These are phyloP conservation scores for Macropus fuliginosus DNA, from an alignment of 2,797 vertebrate species.

Conservation along the genomic window DNA sequence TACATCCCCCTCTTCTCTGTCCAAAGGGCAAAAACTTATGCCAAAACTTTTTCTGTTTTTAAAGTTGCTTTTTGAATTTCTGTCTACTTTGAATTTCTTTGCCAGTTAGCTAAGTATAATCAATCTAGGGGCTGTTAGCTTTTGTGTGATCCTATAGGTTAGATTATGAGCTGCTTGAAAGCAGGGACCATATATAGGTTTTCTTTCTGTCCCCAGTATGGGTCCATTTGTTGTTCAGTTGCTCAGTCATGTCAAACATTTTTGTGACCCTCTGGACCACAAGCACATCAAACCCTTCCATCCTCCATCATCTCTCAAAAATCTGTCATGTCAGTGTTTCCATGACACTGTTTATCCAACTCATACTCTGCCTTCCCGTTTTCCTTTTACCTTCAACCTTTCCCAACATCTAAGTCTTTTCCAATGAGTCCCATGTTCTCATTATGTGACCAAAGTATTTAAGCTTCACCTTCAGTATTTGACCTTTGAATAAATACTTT, in stretches of 20 bases:
- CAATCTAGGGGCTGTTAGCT: not conserved
- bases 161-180: not conserved
- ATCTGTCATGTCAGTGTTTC: not conserved
- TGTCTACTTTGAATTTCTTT: not conserved
- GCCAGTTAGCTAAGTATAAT: not conserved
- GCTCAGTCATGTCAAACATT: not conserved
- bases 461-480: not conserved
- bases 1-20: not conserved
- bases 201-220: not conserved
- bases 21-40: not conserved
- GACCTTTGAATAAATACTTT: not conserved
- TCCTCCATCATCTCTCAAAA: not conserved
- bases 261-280: not conserved
- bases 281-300: not conserved
- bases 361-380: not conserved
- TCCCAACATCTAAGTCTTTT: not conserved
- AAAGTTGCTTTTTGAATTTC: not conserved
- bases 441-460: not conserved
- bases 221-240: not conserved
- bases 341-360: not conserved
- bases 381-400: not conserved
- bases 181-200: not conserved
- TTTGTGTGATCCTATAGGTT: not conserved
- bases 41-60: not conserved
- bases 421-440: not conserved